These are phyloP conservation scores for Triplophysa dalaica DNA, from an alignment of 2,113 vertebrate genomes.

Conservation along the genomic window DNA sequence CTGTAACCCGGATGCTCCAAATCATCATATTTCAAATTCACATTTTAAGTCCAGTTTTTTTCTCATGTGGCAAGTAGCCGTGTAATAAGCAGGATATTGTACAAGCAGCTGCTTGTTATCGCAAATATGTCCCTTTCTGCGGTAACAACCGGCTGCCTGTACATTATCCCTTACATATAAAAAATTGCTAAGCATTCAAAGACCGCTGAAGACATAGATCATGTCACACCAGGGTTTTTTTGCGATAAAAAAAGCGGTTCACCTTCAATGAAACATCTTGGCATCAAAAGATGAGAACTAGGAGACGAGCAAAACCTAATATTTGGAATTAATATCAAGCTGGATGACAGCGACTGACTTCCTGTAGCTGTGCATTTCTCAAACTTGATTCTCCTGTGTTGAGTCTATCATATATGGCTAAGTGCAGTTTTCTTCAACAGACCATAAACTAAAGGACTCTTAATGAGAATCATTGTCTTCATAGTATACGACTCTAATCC, in stretches of 20 bases:
- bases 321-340: constrained; percentile 28
- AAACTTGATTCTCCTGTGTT: constrained; percentile 37
- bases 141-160: too few species aligned
- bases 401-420: constrained; percentile 43
- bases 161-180: too few species aligned
- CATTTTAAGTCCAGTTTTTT: too few species aligned
- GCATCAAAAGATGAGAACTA: not conserved
- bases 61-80: too few species aligned
- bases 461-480: constrained; percentile 46
- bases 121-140: too few species aligned
- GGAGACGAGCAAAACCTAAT: constrained; percentile 4
- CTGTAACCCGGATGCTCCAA: too few species aligned
- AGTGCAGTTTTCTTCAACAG: constrained; percentile 42
- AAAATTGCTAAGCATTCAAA: too few species aligned
- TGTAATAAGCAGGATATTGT: too few species aligned
- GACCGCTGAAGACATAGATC: not conserved
- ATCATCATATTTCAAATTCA: too few species aligned
- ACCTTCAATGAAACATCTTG: not conserved
- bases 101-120: too few species aligned
- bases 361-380: constrained; percentile 32
- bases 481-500: constrained; percentile 28
- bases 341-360: constrained; percentile 35
- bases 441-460: constrained; percentile 38
- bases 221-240: not conserved
- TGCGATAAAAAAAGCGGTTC: not conserved